Percentiles rank a stretch among this genome's conserved stretches.
Conservation (phyloP, 1,140 invertebrate species). For the Drosophila mojavensis region DNA sequence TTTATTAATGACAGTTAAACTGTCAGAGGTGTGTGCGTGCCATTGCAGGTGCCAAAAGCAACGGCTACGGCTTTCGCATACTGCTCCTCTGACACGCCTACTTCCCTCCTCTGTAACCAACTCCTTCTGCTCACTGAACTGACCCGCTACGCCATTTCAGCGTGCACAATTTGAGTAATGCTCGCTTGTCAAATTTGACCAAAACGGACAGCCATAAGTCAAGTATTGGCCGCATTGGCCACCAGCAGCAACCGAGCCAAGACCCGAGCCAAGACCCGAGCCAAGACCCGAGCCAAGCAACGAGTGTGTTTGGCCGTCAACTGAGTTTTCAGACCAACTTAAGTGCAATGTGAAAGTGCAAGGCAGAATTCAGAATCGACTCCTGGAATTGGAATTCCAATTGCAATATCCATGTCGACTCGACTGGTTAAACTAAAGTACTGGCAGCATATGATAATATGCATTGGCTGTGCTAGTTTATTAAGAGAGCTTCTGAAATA, state of each 20-base stretch:
- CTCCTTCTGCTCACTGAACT: too few species aligned
- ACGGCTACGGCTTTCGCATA: conserved; percentile 21
- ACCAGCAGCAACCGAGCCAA: background rate
- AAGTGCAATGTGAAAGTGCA: conserved; percentile 1
- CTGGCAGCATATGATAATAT: background rate
- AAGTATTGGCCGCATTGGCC: conserved; percentile 55
- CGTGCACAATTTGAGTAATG: conserved; percentile 68
- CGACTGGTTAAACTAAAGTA: too few species aligned
- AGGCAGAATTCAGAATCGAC: too few species aligned
- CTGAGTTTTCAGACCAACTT: conserved; percentile 3
- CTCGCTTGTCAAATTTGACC: conserved; percentile 71
- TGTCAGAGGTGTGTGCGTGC: conserved; percentile 78
- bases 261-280: background rate
- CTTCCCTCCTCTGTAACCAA: background rate
- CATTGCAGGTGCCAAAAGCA: conserved; percentile 65
- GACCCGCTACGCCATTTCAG: background rate
- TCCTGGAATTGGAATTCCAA: background rate
- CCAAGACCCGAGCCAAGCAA: background rate
- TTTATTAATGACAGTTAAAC: conserved; percentile 82
- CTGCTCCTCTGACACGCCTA: background rate
- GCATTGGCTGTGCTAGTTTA: background rate
- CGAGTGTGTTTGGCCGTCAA: conserved; percentile 6
- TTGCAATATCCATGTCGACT: background rate
- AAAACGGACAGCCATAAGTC: conserved; percentile 69
- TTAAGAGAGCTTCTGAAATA: too few species aligned